Conservation (phyloP, 2,888 invertebrate genomes). For the Eutolmus rufibarbis region DNA sequence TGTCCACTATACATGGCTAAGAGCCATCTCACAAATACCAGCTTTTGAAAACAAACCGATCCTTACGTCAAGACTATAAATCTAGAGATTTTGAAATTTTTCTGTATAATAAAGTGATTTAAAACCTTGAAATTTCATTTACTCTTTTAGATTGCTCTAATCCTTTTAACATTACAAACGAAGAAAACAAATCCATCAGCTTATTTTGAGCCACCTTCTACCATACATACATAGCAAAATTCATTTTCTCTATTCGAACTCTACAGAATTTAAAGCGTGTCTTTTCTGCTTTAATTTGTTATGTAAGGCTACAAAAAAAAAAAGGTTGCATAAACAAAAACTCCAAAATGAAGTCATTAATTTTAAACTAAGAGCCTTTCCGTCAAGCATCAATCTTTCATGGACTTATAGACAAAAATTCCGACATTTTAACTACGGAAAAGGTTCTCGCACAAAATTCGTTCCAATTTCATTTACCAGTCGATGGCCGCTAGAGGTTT, state of each 20-base stretch:
- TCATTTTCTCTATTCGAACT: neutral
- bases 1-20: too few species aligned
- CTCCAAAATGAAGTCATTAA: neutral
- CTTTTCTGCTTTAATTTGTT: neutral
- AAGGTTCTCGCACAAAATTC: neutral
- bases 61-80: too few species aligned
- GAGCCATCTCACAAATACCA: too few species aligned
- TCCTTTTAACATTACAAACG: too few species aligned
- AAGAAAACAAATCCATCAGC: too few species aligned
- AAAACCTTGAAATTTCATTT: too few species aligned
- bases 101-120: too few species aligned
- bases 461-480: neutral
- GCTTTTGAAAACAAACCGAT: too few species aligned
- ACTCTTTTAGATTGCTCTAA: too few species aligned
- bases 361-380: neutral
- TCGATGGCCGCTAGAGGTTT: neutral
- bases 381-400: neutral
- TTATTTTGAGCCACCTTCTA: too few species aligned
- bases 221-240: too few species aligned
- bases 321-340: neutral
- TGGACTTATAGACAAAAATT: neutral
- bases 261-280: neutral
- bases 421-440: neutral
- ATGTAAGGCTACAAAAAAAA: neutral
- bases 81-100: too few species aligned